Base-by-base conservation (phyloP, 2,797 vertebrate genomes). In the Rhabdomys pumilio region DNA sequence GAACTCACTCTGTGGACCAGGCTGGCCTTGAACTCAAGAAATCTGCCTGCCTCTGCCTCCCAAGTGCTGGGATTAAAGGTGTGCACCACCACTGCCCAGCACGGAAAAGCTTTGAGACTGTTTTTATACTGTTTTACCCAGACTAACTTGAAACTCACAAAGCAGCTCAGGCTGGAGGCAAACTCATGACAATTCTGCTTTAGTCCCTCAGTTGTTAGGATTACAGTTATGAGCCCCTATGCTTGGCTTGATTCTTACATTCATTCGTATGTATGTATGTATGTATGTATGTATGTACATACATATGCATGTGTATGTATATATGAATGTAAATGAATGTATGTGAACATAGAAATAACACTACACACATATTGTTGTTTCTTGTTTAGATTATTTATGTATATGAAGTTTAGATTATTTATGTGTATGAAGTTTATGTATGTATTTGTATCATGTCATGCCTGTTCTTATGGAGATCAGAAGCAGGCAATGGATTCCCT, bases 41-140 rank as follows among this genome's bases (percentile, higher is more conserved):
- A 44, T 44, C 44, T 44, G 44, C 44, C 44, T 44, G 44, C 44
- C 44, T 44, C 44, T 44, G 44, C 44, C 44, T 44, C 44, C 44
- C 44, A 44, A 44, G 44, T 44, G 44, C 44, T 44, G 44, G 44
- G 4, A 44, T 44, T 44, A 44, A 44, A 44, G 44, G 44, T 3
- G 44, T 44, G 44, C 6, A 6, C 44, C 44, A 44, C 44, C 44
- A 44, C 44, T 44, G 44, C 44, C 44, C 44, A 44, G 63, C 34
- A 69, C 47, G 72, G 77, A 84, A 89, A 96, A 73, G 85, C 91
- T 76, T 26, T 76, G 79, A 77, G 83, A 24, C 77, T 59, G 13
- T 81, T 82, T 89, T 81, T 85, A 89, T 7, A n/a, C 59, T 92
- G 50, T 92, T 85, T 24, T 89, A 41, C 29, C 2, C 26, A 61